Percentiles rank a stretch among this genome's conserved stretches.
Evolutionary conservation across 92 coral and sea anemone species (phyloP).

Genomic region (Muricea muricata): DNA sequence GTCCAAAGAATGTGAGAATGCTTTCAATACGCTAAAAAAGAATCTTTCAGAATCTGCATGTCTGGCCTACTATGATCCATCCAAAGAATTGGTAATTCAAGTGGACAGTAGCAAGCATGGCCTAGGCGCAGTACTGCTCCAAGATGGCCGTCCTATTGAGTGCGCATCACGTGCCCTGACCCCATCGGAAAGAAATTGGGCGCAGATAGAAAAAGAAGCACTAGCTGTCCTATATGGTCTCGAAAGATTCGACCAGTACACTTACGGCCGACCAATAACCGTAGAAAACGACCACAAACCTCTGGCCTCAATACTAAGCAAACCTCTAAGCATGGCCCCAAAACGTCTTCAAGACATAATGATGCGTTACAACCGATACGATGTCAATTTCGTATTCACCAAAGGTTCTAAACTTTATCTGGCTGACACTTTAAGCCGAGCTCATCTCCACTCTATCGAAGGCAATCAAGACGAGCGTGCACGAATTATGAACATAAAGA

Average conservation of each 20-base stretch:
- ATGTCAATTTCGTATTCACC: constrained; percentile 45
- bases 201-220: constrained; percentile 69
- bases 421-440: constrained; percentile 73
- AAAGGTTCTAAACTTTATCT: constrained; percentile 33
- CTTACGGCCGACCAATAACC: constrained; percentile 41
- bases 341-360: constrained; percentile 55
- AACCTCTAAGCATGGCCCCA: constrained; percentile 63
- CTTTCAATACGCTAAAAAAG: constrained; percentile 47
- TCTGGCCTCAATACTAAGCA: constrained; percentile 44
- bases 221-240: constrained; percentile 48
- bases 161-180: constrained; percentile 61
- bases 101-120: constrained; percentile 70
- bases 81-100: constrained; percentile 44
- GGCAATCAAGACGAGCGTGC: constrained; percentile 52
- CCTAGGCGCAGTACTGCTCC: constrained; percentile 58
- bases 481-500: constrained; percentile 52
- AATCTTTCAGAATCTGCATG: too few species aligned
- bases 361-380: constrained; percentile 13
- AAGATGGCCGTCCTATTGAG: constrained; percentile 64
- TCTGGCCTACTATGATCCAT: too few species aligned
- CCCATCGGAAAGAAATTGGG: constrained; percentile 55
- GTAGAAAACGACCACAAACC: constrained; percentile 42
- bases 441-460: too few species aligned
- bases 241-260: constrained; percentile 66
- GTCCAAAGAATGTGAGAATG: constrained; percentile 55